Conservation (phyloP, 2,113 vertebrate species). For the Protobothrops flavoviridis region DNA sequence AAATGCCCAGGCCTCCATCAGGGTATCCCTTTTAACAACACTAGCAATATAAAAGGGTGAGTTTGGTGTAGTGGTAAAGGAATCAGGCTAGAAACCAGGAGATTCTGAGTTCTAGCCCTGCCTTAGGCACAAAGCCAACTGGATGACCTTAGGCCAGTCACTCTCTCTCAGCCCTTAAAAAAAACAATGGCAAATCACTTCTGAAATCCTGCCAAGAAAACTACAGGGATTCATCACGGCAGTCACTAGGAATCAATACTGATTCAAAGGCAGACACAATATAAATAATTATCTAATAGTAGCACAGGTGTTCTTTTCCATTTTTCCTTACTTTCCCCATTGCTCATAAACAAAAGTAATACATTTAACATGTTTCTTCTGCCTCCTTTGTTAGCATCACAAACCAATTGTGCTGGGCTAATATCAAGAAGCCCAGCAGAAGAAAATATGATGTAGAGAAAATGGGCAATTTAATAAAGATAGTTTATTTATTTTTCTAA, state of each 20-base stretch:
- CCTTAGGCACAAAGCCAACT: background rate
- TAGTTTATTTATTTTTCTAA: slow-evolving; percentile 66
- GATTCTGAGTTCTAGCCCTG: background rate
- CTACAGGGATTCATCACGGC: background rate
- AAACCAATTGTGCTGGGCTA: slow-evolving; percentile 64
- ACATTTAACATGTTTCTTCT: slow-evolving; percentile 66
- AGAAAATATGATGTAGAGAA: slow-evolving; percentile 61
- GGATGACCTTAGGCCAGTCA: background rate
- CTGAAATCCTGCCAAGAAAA: background rate
- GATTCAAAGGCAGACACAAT: background rate
- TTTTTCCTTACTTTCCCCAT: slow-evolving; percentile 50
- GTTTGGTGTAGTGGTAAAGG: background rate
- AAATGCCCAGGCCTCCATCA: background rate
- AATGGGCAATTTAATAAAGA: slow-evolving; percentile 78
- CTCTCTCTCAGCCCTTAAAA: background rate
- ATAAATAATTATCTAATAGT: slow-evolving; percentile 11
- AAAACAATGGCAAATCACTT: background rate
- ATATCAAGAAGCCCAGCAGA: slow-evolving; percentile 58
- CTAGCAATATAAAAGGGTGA: background rate
- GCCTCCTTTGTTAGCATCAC: slow-evolving; percentile 72
- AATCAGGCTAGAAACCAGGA: background rate
- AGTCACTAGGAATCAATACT: background rate
- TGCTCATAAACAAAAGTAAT: slow-evolving; percentile 59
- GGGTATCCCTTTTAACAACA: background rate
- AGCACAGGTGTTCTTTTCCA: background rate